Base-by-base conservation (phyloP, 2,888 invertebrate genomes). In the Phyllotreta cruciferae region DNA sequence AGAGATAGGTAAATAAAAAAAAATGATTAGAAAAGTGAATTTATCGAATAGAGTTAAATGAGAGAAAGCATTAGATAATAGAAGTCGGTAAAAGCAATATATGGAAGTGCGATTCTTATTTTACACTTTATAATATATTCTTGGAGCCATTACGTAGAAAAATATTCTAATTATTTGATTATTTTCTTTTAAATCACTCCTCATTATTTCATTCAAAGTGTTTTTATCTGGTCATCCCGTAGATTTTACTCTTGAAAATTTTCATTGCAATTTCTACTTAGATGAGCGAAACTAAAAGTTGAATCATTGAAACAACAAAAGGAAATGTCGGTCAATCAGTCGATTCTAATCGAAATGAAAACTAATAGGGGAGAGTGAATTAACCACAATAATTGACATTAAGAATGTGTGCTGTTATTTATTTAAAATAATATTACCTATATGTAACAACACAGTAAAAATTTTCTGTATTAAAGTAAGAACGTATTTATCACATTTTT, bases 241-340 rank as follows among this genome's bases (percentile, higher is more conserved):
- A 24, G 24, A 24, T 24, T 24, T 24, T 24, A 24, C 24, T 24
- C 24, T 24, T 24, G 24, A 24, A 24, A 24, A 24, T 24, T 24
- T 24, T 24, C 24, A 24, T 36, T 6, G 39, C 24, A 57, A 49
- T 57, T 57, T 57, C 57, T 57, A 57, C 34, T 57, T 24, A 11
- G 35, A 4, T 49, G 24, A 38, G 57, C 50, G 49, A 57, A 57
- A 57, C 10, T 57, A 57, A 47, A 11, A 57, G 57, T 38, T 35
- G 14, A 57, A 49, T 47, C 6, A 49, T 37, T 24, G 36, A 35
- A 53, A 14, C 8, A 14, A 10, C 24, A 56, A 56, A 57, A 49
- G 49, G 57, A 57, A 10, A 49, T 49, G 38, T 34, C 39, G 49
- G 34, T 49, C 39, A 57, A 34, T 49, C 34, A 57, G 34, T 54